Percentiles rank a stretch among this genome's conserved stretches.
phyloP scores from a whole-genome alignment of 37 sponge, comb jelly and placozoan genomes.

The Ephydatia muelleri region DNA sequence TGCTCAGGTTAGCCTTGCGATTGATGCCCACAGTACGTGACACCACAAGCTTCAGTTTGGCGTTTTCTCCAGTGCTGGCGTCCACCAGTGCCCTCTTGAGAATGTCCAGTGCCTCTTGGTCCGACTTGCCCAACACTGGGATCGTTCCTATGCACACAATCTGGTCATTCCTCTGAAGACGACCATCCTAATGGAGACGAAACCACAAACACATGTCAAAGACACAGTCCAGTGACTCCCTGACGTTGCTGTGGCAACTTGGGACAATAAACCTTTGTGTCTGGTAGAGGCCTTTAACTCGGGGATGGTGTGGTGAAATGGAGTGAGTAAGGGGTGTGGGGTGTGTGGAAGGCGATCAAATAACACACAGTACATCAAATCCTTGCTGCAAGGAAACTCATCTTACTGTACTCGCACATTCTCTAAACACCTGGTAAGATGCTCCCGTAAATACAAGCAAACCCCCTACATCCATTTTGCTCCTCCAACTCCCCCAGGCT shows the following conservation, averaged over 20 bases:
- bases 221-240: neutral
- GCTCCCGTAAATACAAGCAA: no score
- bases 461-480: no score
- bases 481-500: no score
- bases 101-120: constrained; percentile 73
- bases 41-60: constrained; percentile 39
- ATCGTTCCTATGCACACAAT: constrained; percentile 65
- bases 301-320: no score
- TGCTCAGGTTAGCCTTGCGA: neutral
- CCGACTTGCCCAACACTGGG: constrained; percentile 48
- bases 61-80: constrained; percentile 4
- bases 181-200: constrained; percentile 47
- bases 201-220: neutral
- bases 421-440: no score
- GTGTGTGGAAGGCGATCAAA: no score
- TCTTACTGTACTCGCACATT: no score
- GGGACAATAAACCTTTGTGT: neutral
- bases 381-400: no score
- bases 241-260: neutral
- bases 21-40: constrained; percentile 23
- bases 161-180: constrained; percentile 71
- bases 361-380: no score
- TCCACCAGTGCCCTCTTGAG: constrained; percentile 59
- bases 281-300: no score
- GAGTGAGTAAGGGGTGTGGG: no score